phyloP scores from a whole-genome alignment of 2,113 vertebrate species.

The Syngnathoides biaculeatus region DNA sequence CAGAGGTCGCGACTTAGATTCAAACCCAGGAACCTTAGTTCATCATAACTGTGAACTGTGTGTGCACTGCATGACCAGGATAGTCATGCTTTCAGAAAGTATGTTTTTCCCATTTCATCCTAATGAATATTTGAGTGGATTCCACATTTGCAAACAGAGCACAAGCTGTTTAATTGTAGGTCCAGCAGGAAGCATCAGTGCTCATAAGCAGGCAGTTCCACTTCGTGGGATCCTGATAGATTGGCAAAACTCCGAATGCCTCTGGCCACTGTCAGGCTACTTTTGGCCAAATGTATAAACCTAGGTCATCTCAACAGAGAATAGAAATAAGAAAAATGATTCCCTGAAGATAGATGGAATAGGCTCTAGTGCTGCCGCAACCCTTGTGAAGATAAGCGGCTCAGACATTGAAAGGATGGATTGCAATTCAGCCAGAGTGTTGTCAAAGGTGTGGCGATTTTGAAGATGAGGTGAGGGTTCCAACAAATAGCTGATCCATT shows the following conservation, averaged over 20 bases:
- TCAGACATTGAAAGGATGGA: too few species aligned
- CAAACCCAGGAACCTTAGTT: not conserved
- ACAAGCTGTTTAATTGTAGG: constrained; percentile 38
- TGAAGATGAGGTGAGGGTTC: too few species aligned
- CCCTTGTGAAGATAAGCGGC: too few species aligned
- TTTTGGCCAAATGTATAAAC: constrained; percentile 13
- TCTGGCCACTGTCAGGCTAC: constrained; percentile 17
- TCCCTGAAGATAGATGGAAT: too few species aligned
- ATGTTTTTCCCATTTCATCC: constrained; percentile 13
- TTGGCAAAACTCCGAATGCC: constrained; percentile 21
- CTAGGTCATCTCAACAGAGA: constrained; percentile 1
- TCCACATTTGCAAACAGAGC: constrained; percentile 35
- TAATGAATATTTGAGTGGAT: constrained; percentile 32
- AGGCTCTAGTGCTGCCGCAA: too few species aligned
- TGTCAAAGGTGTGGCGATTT: not conserved
- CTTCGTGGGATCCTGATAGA: constrained; percentile 29
- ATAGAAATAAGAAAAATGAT: not conserved
- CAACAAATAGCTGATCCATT: too few species aligned
- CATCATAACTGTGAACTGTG: not conserved
- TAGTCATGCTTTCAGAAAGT: constrained; percentile 13
- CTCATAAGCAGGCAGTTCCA: constrained; percentile 53
- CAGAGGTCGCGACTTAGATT: not conserved
- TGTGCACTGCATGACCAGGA: not conserved
- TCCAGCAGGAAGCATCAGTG: constrained; percentile 36
- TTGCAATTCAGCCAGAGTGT: not conserved